These are phyloP conservation scores for Oncorhynchus tshawytscha DNA, from an alignment of 2,113 vertebrate genomes.

Conservation along the genomic window DNA sequence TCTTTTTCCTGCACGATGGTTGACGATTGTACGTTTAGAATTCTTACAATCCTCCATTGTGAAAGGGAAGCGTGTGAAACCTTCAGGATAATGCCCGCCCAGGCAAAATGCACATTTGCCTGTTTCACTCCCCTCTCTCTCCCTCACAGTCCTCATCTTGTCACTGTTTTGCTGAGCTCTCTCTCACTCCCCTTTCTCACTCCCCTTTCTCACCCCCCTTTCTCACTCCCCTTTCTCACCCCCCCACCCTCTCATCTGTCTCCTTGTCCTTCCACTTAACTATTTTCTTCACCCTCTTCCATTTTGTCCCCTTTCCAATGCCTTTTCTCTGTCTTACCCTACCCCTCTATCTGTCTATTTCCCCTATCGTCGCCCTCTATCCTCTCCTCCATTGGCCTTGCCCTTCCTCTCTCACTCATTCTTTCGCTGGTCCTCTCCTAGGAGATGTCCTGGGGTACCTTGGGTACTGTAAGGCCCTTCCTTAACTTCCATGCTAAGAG, in stretches of 20 bases:
- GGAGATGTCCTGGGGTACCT: slow-evolving; percentile 68
- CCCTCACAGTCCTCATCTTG: background rate
- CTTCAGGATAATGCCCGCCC: background rate
- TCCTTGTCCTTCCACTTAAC: background rate
- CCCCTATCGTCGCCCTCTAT: background rate
- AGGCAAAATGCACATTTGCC: background rate
- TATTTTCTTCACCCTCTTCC: background rate
- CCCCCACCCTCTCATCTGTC: too few species aligned
- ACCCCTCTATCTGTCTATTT: too few species aligned
- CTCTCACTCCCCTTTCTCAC: background rate
- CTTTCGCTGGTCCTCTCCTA: background rate
- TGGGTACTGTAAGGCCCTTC: slow-evolving; percentile 67
- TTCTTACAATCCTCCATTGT: background rate
- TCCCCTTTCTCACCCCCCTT: background rate
- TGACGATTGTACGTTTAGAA: background rate
- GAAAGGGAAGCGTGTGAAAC: background rate
- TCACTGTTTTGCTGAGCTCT: background rate
- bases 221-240: background rate
- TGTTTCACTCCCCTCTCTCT: too few species aligned
- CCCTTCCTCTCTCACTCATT: background rate
- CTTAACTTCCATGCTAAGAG: slow-evolving; percentile 59
- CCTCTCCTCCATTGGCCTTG: background rate
- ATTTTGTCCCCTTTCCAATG: background rate
- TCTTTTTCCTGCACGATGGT: background rate
- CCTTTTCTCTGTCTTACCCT: background rate